These are phyloP conservation scores for Ophiothrix spiculata DNA, from an alignment of 35 echinoderm and acorn worm genomes.

Conservation along the genomic window DNA sequence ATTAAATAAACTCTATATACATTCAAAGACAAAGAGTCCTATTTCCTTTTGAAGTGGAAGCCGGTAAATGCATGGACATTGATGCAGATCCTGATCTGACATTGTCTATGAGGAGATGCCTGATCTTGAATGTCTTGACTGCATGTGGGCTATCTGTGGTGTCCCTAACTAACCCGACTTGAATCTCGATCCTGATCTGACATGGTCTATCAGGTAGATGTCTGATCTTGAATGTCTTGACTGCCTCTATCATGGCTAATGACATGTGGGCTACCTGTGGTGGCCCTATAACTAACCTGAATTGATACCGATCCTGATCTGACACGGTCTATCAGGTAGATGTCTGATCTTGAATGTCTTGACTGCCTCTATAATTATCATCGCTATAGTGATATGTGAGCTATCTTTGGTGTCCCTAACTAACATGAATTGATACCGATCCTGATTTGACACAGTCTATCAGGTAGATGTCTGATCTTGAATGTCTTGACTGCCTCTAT, in stretches of 20 bases:
- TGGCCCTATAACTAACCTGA: constrained; percentile 43
- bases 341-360: constrained; percentile 57
- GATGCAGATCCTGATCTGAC: neutral
- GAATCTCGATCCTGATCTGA: neutral
- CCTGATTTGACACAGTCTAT: constrained; percentile 59
- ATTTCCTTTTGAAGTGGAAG: neutral
- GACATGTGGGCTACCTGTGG: neutral
- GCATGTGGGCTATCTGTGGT: too few species aligned
- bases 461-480: constrained; percentile 57
- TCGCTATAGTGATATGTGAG: neutral
- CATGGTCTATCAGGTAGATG: neutral
- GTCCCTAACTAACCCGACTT: neutral
- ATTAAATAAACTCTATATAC: neutral
- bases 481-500: constrained; percentile 50
- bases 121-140: neutral
- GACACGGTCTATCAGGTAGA: constrained; percentile 30
- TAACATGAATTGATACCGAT: constrained; percentile 89
- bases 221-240: neutral
- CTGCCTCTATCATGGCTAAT: neutral
- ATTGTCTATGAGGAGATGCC: neutral
- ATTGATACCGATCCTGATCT: constrained; percentile 71
- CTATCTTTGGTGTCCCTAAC: neutral
- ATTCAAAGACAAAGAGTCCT: neutral
- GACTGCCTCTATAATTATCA: neutral
- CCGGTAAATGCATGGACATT: neutral